Base-by-base conservation (phyloP, 2,113 vertebrate genomes). In the Pachyramphus minor region DNA sequence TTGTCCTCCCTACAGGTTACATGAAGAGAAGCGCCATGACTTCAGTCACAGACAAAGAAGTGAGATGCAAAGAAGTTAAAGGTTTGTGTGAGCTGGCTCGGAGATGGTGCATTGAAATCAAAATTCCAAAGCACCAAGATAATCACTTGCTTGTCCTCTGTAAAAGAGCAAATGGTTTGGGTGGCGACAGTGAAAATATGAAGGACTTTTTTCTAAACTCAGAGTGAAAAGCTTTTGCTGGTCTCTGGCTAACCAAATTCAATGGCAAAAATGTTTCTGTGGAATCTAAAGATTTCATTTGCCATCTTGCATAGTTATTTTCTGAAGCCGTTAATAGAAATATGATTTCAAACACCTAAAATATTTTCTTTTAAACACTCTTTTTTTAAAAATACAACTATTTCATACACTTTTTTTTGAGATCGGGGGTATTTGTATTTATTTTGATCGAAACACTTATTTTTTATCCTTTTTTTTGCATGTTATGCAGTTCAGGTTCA, bases 181-280 rank as follows among this genome's bases (percentile, higher is more conserved):
- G 0, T 0, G 1, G 24, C 0, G 4, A 33, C 31, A 69, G 41
- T 0, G 4, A 77, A 69, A 62, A 72, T 44, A 8, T 60, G n/a
- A 67, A 78, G 30, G 35, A 27, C 18, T 45, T 89, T 42, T 42
- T 62, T 82, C 30, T 49, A 56, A 86, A 66, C 42, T 52, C 53
- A 59, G 12, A 28, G 68, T 13, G 25, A 84, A 93, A 82, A 79
- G 39, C 77, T 79, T 84, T 35, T 60, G 11, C 52, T 8, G 10
- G 8, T 37, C 30, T 78, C 58, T 76, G n/a, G 9, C 9, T 9
- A 28, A 49, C 24, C 58, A 44, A 86, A 84, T 31, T 35, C 33
- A 75, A 84, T 44, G 12, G 19, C 16, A 78, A 66, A 68, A 82
- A 47, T 24, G 8, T 41, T 68, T 60, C 33, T n/a, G 12, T 76